A percentile compares a stretch with the other conserved stretches of the same genome.
phyloP scores from a whole-genome alignment of 2,888 invertebrate species.

The Blera fallax region DNA sequence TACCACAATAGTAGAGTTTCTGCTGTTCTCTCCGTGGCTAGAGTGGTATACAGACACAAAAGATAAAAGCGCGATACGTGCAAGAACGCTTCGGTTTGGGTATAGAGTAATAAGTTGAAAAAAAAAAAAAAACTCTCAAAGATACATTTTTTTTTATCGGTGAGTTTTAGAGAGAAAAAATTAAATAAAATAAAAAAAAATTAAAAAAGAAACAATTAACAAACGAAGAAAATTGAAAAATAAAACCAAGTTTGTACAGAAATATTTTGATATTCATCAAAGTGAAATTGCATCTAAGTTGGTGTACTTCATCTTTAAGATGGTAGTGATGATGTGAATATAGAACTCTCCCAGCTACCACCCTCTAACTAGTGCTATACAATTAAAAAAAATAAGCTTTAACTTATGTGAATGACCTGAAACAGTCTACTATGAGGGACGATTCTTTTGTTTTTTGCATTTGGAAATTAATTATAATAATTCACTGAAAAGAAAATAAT shows the following conservation, averaged over 20 bases:
- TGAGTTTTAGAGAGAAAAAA: conserved; percentile 33
- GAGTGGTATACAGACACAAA: conserved; percentile 61
- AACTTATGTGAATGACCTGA: conserved; percentile 1
- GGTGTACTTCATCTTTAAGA: not conserved
- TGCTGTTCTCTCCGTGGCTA: conserved; percentile 55
- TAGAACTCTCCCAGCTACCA: not conserved
- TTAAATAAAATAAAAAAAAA: conserved; percentile 3
- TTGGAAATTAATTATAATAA: not conserved
- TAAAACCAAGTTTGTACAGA: not conserved
- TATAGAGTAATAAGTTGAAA: conserved; percentile 23
- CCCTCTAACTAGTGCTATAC: not conserved
- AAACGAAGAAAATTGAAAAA: not conserved
- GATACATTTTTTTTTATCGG: conserved; percentile 43
- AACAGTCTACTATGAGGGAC: not conserved
- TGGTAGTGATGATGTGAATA: not conserved
- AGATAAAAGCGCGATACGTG: conserved; percentile 65
- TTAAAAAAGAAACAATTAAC: not conserved
- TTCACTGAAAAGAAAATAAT: not conserved
- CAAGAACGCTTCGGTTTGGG: conserved; percentile 60
- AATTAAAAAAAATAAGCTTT: not conserved
- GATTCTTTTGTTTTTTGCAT: not conserved
- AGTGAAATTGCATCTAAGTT: not conserved
- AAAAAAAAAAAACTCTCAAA: conserved; percentile 16
- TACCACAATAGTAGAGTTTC: conserved; percentile 41
- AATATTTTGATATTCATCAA: not conserved